Conservation (phyloP, 2,797 vertebrate genomes). For the Malacoraja senta region DNA sequence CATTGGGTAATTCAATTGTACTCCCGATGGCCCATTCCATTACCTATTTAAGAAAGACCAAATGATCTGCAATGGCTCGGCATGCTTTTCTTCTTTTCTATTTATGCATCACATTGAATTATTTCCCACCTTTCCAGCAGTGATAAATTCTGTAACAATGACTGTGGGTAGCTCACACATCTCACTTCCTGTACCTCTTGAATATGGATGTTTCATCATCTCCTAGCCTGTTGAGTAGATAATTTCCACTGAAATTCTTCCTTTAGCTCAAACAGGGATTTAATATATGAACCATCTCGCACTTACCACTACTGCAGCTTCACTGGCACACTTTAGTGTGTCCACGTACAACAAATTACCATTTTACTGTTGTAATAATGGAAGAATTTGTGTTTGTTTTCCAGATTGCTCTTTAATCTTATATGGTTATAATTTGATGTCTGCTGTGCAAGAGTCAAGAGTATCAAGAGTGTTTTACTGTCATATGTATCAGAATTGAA, state of each 20-base stretch:
- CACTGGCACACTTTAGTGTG: not conserved
- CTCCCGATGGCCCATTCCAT: no score
- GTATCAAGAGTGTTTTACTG: no score
- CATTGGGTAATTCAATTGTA: no score
- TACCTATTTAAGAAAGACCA: no score
- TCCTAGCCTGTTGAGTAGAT: not conserved
- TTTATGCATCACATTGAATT: no score
- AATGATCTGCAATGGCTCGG: no score
- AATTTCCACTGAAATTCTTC: not conserved
- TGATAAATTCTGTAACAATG: not conserved
- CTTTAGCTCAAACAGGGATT: not conserved
- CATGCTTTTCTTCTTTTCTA: no score
- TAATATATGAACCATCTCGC: not conserved
- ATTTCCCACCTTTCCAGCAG: no score
- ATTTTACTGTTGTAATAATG: not conserved
- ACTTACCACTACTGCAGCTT: not conserved
- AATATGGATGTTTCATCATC: not conserved
- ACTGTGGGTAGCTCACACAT: not conserved
- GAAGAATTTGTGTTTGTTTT: not conserved
- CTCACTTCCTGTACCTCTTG: not conserved
- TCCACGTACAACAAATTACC: not conserved
- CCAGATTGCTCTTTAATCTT: not conserved
- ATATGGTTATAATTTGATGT: not conserved
- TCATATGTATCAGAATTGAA: no score
- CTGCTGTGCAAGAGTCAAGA: not conserved